These are phyloP conservation scores for Cylloceria caligata DNA, from an alignment of 2,888 invertebrate genomes.

Conservation along the genomic window DNA sequence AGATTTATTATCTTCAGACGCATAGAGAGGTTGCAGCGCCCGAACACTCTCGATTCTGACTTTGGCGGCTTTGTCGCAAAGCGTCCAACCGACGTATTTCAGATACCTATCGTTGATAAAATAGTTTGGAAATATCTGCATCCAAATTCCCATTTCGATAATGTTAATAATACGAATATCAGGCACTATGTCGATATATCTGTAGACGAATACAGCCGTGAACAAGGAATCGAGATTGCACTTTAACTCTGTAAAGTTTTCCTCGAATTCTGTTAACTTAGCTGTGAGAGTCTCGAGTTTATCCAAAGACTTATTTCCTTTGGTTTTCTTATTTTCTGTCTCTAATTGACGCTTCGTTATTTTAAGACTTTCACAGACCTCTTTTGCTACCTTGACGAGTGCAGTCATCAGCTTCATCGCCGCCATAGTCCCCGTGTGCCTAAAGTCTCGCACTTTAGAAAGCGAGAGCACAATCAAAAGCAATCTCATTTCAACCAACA, in stretches of 20 bases:
- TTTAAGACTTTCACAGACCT: conserved; percentile 97
- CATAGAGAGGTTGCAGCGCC: conserved; percentile 97
- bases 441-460: conserved; percentile 97
- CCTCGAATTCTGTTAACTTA: conserved; percentile 98
- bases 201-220: conserved; percentile 99
- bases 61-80: conserved; percentile 99
- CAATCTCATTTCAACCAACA: conserved; percentile 99
- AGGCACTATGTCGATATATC: conserved; percentile 97
- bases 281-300: conserved; percentile 96
- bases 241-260: conserved; percentile 99
- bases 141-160: conserved; percentile 99
- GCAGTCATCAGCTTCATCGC: conserved; percentile 99
- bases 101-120: conserved; percentile 99
- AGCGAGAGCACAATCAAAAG: conserved; percentile 98
- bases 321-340: conserved; percentile 95
- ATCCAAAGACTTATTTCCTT: conserved; percentile 96
- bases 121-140: conserved; percentile 99
- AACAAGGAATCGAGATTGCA: conserved; percentile 99
- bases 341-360: conserved; percentile 99
- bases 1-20: conserved; percentile 96
- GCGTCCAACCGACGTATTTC: conserved; percentile 99
- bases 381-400: conserved; percentile 97
- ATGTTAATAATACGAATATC: conserved; percentile 99
- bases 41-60: conserved; percentile 94
- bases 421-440: conserved; percentile 97